Evolutionary conservation across 2,888 invertebrate genomes (phyloP).

Genomic region (Pycnomerus fuliginosus): DNA sequence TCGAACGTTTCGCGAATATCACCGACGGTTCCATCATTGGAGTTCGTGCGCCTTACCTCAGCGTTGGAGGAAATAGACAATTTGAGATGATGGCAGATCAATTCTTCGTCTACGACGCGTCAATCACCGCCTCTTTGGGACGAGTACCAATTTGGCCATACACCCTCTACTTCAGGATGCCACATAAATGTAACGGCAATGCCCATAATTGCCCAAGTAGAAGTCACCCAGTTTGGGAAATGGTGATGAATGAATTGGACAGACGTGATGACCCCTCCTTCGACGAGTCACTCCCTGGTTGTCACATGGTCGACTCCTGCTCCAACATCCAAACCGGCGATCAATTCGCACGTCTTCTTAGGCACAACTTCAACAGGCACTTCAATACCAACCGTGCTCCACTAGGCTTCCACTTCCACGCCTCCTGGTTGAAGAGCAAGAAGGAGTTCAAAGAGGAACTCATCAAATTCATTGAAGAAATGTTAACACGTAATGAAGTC

Average conservation of each 20-base stretch:
- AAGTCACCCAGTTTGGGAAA: constrained; percentile 94
- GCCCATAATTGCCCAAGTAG: constrained; percentile 89
- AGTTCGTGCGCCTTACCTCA: constrained; percentile 82
- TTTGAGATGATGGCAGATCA: constrained; percentile 97
- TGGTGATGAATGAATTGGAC: constrained; percentile 94
- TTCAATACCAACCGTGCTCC: constrained; percentile 92
- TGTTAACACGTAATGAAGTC: constrained; percentile 84
- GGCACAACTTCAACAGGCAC: constrained; percentile 94
- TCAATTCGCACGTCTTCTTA: constrained; percentile 83
- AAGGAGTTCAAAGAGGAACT: constrained; percentile 90
- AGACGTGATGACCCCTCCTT: constrained; percentile 91
- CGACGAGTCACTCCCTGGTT: constrained; percentile 90
- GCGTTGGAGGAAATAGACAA: constrained; percentile 92
- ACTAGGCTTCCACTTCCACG: constrained; percentile 89
- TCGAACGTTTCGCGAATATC: constrained; percentile 88
- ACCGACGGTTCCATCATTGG: constrained; percentile 90
- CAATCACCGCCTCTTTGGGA: constrained; percentile 85
- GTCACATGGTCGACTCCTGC: constrained; percentile 93
- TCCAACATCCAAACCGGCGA: constrained; percentile 90
- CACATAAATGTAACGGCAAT: constrained; percentile 92
- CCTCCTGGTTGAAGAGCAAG: constrained; percentile 92
- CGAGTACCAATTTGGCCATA: constrained; percentile 97
- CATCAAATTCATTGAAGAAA: constrained; percentile 91
- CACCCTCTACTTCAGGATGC: constrained; percentile 94
- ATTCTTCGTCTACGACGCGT: constrained; percentile 92